Evolutionary conservation across 2,113 vertebrate genomes (phyloP).

Genomic region (Eulemur rufifrons): DNA sequence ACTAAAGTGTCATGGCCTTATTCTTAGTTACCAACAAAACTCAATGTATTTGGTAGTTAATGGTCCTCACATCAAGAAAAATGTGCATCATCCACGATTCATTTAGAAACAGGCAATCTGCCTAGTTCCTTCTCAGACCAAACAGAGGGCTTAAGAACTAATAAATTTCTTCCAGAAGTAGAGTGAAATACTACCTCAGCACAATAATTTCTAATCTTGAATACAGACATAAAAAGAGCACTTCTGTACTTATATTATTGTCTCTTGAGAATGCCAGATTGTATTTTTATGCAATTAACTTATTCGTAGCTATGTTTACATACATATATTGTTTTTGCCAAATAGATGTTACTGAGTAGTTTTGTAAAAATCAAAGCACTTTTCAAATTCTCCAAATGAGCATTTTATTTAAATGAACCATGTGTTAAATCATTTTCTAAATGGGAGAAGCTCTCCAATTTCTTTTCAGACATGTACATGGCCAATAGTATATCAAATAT

Average conservation of each 20-base stretch:
- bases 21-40: background rate
- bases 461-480: background rate
- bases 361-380: constrained; percentile 38
- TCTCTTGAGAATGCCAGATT: background rate
- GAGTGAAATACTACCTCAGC: background rate
- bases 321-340: background rate
- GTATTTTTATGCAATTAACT: constrained; percentile 7
- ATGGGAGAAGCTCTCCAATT: background rate
- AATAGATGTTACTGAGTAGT: background rate
- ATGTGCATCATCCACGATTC: background rate
- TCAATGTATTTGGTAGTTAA: background rate
- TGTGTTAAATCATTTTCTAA: constrained; percentile 39
- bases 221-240: constrained; percentile 6
- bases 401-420: constrained; percentile 40
- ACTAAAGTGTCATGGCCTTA: background rate
- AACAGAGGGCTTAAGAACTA: background rate
- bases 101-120: background rate
- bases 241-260: background rate
- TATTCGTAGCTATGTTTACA: constrained; percentile 15
- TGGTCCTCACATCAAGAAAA: background rate
- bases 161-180: background rate
- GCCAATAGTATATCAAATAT: background rate
- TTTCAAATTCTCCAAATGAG: background rate
- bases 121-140: background rate
- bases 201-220: background rate